Percentiles rank a stretch among this genome's conserved stretches.
These are phyloP conservation scores for Drosophila gunungcola DNA, from an alignment of 1,140 invertebrate species.

Conservation along the genomic window DNA sequence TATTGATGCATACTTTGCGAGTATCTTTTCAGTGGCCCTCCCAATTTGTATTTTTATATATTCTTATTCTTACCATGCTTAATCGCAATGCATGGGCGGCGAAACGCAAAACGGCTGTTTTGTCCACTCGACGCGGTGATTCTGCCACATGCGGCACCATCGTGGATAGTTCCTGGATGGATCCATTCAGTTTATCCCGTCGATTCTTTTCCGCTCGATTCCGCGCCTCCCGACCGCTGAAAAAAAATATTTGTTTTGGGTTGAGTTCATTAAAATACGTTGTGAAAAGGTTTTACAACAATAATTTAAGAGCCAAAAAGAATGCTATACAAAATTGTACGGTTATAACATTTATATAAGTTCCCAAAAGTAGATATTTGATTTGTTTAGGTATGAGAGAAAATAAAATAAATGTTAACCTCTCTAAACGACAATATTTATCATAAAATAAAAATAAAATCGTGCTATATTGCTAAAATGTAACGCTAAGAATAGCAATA, in stretches of 20 bases:
- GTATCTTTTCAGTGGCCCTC: too few species aligned
- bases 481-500: background rate
- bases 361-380: too few species aligned
- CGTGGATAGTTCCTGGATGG: conserved; percentile 92
- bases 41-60: background rate
- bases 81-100: conserved; percentile 90
- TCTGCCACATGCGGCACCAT: conserved; percentile 93
- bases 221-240: conserved; percentile 91
- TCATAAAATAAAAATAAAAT: too few species aligned
- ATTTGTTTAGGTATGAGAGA: background rate
- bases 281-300: too few species aligned
- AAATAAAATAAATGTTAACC: too few species aligned
- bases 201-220: conserved; percentile 95
- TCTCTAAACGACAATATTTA: too few species aligned
- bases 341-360: too few species aligned
- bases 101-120: conserved; percentile 94
- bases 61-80: conserved; percentile 63
- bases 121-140: conserved; percentile 93
- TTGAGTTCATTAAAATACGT: too few species aligned
- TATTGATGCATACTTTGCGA: too few species aligned
- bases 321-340: too few species aligned
- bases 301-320: too few species aligned
- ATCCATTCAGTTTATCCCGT: conserved; percentile 94
- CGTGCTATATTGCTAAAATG: too few species aligned
- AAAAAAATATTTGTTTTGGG: conserved; percentile 68